Evolutionary conservation across 2,113 vertebrate species (phyloP).

Genomic region (Phocoena sinus): DNA sequence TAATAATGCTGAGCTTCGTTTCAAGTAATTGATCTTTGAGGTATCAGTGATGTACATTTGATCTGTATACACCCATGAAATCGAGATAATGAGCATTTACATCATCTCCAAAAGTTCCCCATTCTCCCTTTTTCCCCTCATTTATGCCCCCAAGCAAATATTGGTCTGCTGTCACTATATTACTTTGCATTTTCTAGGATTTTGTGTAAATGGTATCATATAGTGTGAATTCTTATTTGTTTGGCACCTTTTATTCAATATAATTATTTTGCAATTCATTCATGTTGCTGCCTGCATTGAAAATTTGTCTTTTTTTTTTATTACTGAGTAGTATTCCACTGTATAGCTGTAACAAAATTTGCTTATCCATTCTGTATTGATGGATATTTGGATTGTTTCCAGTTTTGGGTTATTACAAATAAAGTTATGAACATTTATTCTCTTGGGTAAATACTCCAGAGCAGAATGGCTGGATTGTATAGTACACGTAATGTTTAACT

Average conservation of each 20-base stretch:
- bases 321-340: not conserved
- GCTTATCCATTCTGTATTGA: not conserved
- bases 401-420: not conserved
- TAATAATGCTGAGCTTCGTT: not conserved
- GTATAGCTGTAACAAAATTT: not conserved
- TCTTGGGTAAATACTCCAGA: not conserved
- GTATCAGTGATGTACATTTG: not conserved
- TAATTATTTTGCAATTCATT: conserved; percentile 2
- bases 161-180: not conserved
- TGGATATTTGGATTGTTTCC: not conserved
- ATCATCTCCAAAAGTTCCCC: not conserved
- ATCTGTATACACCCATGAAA: not conserved
- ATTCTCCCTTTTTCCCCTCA: not conserved
- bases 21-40: not conserved
- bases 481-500: not conserved
- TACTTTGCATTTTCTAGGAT: not conserved
- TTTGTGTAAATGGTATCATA: not conserved
- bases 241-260: not conserved
- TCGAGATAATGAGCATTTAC: not conserved
- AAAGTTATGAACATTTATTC: not conserved
- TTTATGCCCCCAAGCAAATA: not conserved
- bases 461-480: not conserved
- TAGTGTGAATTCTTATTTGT: not conserved
- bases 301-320: not conserved
- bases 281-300: not conserved